Conservation (phyloP, 2,888 invertebrate species). For the Nymphalis c-album region DNA sequence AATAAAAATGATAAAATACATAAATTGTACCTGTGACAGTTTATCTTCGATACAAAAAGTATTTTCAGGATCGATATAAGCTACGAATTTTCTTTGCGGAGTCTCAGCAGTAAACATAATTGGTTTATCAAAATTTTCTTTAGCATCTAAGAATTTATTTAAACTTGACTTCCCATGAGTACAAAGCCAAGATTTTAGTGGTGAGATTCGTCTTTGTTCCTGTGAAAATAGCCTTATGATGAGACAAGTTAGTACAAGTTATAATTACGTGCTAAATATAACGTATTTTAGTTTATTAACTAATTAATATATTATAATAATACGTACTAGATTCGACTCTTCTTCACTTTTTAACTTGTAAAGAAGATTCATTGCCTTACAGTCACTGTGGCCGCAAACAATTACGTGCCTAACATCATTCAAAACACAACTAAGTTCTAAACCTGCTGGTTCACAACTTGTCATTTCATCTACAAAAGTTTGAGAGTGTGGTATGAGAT, state of each 20-base stretch:
- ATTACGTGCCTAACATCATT: conserved; percentile 95
- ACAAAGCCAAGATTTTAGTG: conserved; percentile 94
- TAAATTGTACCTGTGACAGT: conserved; percentile 89
- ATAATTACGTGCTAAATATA: background rate
- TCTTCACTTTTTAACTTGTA: conserved; percentile 90
- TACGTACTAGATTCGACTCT: conserved; percentile 81
- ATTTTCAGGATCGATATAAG: conserved; percentile 96
- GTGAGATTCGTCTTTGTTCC: conserved; percentile 91
- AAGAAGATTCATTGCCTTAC: conserved; percentile 97
- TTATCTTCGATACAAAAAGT: conserved; percentile 94
- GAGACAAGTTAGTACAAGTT: background rate
- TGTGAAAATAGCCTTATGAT: conserved; percentile 51
- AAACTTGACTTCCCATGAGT: conserved; percentile 92
- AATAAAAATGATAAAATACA: background rate
- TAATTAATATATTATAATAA: conserved; percentile 1
- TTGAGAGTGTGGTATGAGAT: conserved; percentile 95
- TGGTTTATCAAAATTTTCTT: conserved; percentile 84
- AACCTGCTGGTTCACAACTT: conserved; percentile 96
- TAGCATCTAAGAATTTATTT: conserved; percentile 89
- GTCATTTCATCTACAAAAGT: conserved; percentile 92
- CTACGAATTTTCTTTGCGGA: conserved; percentile 92
- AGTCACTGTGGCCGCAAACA: conserved; percentile 98
- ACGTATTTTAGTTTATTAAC: background rate
- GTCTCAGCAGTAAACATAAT: conserved; percentile 93
- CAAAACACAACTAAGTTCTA: conserved; percentile 96